Evolutionary conservation across 2,888 invertebrate species (phyloP).

Genomic region (Eustalomyia histrio): DNA sequence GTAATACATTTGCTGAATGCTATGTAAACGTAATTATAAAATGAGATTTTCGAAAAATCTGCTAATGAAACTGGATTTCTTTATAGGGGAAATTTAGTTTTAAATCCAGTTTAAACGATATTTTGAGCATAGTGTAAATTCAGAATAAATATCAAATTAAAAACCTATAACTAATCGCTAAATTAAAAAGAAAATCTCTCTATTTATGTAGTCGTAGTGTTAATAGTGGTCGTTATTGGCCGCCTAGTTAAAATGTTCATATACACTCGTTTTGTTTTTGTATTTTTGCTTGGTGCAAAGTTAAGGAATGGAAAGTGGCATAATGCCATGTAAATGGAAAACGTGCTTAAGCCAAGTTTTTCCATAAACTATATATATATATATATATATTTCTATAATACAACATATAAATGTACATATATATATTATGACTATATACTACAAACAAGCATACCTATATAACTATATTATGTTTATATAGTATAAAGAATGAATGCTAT

Average conservation of each 20-base stretch:
- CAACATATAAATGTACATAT: background rate
- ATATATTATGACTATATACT: conserved; percentile 3
- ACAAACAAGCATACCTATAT: background rate
- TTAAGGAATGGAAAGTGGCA: conserved; percentile 64
- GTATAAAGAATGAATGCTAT: conserved; percentile 26
- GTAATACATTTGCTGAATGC: too few relatives aligned
- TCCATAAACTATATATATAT: conserved; percentile 17
- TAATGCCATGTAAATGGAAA: conserved; percentile 63
- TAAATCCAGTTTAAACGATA: too few relatives aligned
- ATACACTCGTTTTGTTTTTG: conserved; percentile 10
- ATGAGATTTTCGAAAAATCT: too few relatives aligned
- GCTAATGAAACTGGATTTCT: too few relatives aligned
- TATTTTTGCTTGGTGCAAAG: conserved; percentile 51
- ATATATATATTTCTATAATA: conserved; percentile 39
- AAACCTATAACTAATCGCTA: too few relatives aligned
- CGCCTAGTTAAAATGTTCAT: background rate
- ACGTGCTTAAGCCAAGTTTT: conserved; percentile 66
- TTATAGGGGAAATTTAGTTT: too few relatives aligned
- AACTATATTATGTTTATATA: background rate
- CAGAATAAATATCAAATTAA: too few relatives aligned
- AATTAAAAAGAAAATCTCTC: too few relatives aligned
- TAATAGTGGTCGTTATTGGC: background rate
- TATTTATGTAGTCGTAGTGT: background rate
- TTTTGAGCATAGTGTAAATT: too few relatives aligned
- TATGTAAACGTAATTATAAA: too few relatives aligned